Evolutionary conservation across 2,797 vertebrate genomes (phyloP).

Genomic region (Pelochelys cantorii): DNA sequence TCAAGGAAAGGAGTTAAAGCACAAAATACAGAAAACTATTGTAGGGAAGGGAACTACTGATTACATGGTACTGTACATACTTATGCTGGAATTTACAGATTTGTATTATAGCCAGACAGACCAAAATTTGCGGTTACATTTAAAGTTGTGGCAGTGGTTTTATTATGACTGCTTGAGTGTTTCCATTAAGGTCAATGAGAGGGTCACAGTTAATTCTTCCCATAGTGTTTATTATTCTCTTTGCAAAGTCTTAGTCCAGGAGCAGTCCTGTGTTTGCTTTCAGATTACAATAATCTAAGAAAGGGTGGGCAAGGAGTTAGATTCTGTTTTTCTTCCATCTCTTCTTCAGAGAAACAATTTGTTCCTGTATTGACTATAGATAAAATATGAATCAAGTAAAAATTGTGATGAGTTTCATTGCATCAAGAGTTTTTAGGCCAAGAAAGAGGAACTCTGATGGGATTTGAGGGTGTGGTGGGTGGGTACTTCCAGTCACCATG

Average conservation of each 20-base stretch:
- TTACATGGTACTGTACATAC: neutral
- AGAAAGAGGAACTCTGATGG: neutral
- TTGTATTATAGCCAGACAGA: neutral
- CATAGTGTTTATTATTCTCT: neutral
- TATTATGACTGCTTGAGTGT: neutral
- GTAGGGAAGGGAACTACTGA: neutral
- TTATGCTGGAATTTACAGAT: constrained; percentile 7
- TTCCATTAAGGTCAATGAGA: neutral
- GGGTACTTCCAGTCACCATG: neutral
- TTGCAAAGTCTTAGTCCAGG: neutral
- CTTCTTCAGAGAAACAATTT: neutral
- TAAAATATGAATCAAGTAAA: neutral
- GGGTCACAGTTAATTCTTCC: neutral
- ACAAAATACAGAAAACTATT: neutral
- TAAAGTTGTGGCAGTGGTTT: constrained; percentile 21
- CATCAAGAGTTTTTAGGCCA: neutral
- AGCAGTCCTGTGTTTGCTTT: neutral
- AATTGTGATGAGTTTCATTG: neutral
- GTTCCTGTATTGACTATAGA: neutral
- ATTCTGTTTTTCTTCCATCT: neutral
- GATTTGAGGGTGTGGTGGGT: neutral
- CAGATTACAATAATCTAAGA: neutral
- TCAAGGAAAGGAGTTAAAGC: constrained; percentile 10
- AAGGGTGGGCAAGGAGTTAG: neutral
- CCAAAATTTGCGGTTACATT: constrained; percentile 1